Conservation (phyloP, 2,797 vertebrate genomes). For the Phataginus tricuspis region DNA sequence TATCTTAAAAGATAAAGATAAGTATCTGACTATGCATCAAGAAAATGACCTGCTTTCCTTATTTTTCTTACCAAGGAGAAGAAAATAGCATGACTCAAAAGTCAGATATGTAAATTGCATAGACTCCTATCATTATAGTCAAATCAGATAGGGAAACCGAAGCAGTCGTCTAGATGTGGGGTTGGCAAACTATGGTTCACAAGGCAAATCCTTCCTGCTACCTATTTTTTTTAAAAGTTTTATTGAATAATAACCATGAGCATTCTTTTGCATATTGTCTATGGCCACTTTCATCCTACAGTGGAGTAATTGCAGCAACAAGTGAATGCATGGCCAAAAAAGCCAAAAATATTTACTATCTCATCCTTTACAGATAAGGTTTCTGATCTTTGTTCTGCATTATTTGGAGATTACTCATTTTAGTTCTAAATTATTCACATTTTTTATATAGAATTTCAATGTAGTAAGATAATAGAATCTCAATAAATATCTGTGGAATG, state of each 20-base stretch:
- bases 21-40: not conserved
- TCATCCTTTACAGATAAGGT: not conserved
- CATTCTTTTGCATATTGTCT: not conserved
- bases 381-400: not conserved
- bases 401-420: not conserved
- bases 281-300: not conserved
- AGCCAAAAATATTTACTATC: not conserved
- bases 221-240: conserved; percentile 5
- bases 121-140: not conserved
- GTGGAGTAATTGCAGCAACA: not conserved
- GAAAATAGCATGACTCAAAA: conserved; percentile 38
- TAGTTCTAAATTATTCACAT: conserved; percentile 19
- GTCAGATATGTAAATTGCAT: not conserved
- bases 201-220: not conserved
- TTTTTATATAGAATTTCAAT: conserved; percentile 24
- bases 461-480: not conserved
- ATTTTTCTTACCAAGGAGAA: conserved; percentile 38
- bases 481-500: not conserved
- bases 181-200: not conserved
- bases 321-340: not conserved
- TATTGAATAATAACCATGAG: not conserved
- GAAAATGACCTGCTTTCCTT: not conserved
- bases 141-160: conserved; percentile 17
- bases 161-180: not conserved
- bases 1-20: not conserved